A percentile compares a stretch with the other conserved stretches of the same genome.
Evolutionary conservation across 2,888 invertebrate genomes (phyloP).

Genomic region (Deladenus siricidicola): DNA sequence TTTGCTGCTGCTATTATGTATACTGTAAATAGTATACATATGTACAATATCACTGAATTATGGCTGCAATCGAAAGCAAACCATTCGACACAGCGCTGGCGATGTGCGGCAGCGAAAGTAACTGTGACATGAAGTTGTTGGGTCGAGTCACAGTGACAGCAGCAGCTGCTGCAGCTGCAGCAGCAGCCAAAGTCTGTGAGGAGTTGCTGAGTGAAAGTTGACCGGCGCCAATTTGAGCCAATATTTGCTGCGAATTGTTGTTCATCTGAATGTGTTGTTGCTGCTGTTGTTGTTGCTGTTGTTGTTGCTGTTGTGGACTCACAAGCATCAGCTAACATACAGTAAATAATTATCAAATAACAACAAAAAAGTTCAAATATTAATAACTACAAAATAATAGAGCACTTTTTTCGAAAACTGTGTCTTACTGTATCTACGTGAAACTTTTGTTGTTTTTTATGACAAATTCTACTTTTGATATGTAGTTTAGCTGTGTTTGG

Average conservation of each 20-base stretch:
- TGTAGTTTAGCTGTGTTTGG: too few relatives aligned
- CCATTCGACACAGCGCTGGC: not conserved
- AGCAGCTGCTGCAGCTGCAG: not conserved
- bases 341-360: not conserved
- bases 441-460: too few relatives aligned
- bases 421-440: too few relatives aligned
- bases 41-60: too few relatives aligned
- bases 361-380: not conserved
- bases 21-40: too few relatives aligned
- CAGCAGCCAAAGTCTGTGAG: too few relatives aligned
- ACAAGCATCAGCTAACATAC: not conserved
- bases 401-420: too few relatives aligned
- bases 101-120: not conserved
- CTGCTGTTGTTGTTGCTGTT: not conserved
- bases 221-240: not conserved
- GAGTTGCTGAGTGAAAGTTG: too few relatives aligned
- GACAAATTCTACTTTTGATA: too few relatives aligned
- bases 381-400: too few relatives aligned
- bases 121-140: conserved; percentile 2
- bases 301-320: not conserved
- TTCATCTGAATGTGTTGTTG: not conserved
- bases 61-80: not conserved
- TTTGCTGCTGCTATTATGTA: too few relatives aligned
- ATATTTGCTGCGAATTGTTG: not conserved
- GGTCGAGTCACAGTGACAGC: conserved; percentile 3